Conservation (phyloP, 2,113 vertebrate genomes). For the Sturnus vulgaris region DNA sequence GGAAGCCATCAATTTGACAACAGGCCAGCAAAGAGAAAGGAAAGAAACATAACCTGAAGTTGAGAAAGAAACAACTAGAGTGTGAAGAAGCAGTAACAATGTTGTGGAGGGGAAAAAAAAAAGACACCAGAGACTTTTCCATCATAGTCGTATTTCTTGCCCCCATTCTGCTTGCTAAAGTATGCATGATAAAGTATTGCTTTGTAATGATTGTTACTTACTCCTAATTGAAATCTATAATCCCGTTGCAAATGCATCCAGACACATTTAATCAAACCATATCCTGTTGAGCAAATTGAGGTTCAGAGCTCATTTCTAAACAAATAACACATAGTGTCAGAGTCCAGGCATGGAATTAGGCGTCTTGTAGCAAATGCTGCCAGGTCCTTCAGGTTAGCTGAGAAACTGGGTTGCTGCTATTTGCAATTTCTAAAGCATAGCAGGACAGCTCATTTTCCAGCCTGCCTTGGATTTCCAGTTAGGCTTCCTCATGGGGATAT, state of each 20-base stretch:
- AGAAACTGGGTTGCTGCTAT: conserved; percentile 32
- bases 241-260: conserved; percentile 41
- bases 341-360: background rate
- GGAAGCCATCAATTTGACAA: background rate
- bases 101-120: background rate
- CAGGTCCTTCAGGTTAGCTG: conserved; percentile 16
- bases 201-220: background rate
- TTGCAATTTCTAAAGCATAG: conserved; percentile 45
- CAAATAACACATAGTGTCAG: conserved; percentile 3
- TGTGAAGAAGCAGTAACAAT: background rate
- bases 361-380: background rate
- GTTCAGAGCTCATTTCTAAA: conserved; percentile 44
- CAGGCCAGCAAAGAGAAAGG: background rate
- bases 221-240: conserved; percentile 57
- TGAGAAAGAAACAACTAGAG: background rate
- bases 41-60: background rate
- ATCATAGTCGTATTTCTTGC: background rate
- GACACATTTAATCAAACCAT: conserved; percentile 49
- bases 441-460: conserved; percentile 23
- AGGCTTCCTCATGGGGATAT: background rate
- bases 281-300: conserved; percentile 40
- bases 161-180: background rate
- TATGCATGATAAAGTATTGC: conserved; percentile 6
- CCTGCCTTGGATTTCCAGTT: conserved; percentile 16
- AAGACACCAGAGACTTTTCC: background rate